Evolutionary conservation across 2,113 vertebrate genomes (phyloP).

Genomic region (Pygoscelis adeliae): DNA sequence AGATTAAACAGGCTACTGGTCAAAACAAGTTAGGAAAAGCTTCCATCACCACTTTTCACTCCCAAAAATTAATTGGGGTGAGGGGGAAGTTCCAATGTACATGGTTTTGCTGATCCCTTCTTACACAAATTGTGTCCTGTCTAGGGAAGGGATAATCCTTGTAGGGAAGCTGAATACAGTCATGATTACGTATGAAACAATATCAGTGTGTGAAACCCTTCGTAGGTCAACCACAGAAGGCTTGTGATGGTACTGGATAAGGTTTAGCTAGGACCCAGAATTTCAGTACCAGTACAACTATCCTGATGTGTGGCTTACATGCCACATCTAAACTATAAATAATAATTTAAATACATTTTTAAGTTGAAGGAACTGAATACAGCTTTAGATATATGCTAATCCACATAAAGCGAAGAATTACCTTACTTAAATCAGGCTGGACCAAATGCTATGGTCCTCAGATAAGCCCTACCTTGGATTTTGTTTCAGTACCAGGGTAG

Average conservation of each 20-base stretch:
- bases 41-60: neutral
- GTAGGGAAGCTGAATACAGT: neutral
- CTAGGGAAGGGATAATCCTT: neutral
- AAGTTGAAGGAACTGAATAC: neutral
- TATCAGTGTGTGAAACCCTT: neutral
- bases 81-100: neutral
- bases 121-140: neutral
- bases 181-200: neutral
- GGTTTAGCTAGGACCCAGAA: neutral
- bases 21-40: neutral
- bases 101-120: neutral
- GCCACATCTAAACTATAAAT: neutral
- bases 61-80: neutral
- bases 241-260: neutral
- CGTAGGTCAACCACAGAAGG: neutral
- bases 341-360: neutral
- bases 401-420: neutral
- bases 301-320: neutral
- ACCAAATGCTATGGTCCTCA: neutral
- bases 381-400: neutral
- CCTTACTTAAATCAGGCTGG: neutral
- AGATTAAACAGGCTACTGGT: neutral
- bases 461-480: neutral
- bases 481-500: neutral
- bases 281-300: neutral